A percentile compares a stretch with the other conserved stretches of the same genome.
Evolutionary conservation across 1,140 invertebrate species (phyloP).

Genomic region (Diabrotica undecimpunctata): DNA sequence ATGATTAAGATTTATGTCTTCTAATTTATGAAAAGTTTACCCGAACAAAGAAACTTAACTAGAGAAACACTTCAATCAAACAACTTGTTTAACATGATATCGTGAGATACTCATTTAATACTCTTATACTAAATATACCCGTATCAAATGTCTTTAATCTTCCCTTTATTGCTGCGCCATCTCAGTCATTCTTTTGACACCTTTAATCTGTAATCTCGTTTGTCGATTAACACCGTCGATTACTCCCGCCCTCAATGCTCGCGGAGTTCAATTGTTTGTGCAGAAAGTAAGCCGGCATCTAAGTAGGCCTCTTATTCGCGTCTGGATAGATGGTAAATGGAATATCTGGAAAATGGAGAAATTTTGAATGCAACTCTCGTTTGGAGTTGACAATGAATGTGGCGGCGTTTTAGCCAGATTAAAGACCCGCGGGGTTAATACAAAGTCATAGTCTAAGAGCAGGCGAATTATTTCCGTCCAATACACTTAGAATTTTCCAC

Average conservation of each 20-base stretch:
- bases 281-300: not conserved
- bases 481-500: not conserved
- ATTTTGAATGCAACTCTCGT: conserved; percentile 1
- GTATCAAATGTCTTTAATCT: not conserved
- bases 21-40: too few species aligned
- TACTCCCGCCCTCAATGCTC: not conserved
- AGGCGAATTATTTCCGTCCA: not conserved
- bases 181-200: not conserved
- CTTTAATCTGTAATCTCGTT: not conserved
- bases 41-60: too few species aligned
- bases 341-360: not conserved
- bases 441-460: conserved; percentile 1
- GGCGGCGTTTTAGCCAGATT: not conserved
- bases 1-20: too few species aligned
- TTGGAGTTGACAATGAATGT: not conserved
- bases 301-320: not conserved
- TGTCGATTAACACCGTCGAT: conserved; percentile 1
- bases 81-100: too few species aligned
- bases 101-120: not conserved
- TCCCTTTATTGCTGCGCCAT: not conserved
- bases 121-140: not conserved
- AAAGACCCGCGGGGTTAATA: not conserved
- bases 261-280: conserved; percentile 2
- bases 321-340: not conserved
- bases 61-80: too few species aligned